A percentile compares a stretch with the other conserved stretches of the same genome.
Evolutionary conservation across 1,140 invertebrate genomes (phyloP).

Genomic region (Tyrophagus putrescentiae): DNA sequence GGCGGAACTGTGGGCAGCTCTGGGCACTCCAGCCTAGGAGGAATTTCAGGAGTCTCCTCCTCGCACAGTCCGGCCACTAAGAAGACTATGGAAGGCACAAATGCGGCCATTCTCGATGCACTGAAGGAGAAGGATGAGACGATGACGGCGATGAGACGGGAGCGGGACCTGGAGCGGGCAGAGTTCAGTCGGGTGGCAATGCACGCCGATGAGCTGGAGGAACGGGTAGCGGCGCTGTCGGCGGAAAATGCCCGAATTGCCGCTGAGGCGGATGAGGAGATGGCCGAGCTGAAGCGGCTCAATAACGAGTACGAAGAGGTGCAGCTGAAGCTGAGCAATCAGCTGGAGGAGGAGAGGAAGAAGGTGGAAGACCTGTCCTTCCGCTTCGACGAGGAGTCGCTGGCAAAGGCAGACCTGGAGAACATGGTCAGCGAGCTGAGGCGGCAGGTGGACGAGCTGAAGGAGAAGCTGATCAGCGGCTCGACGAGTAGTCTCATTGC

Average conservation of each 20-base stretch:
- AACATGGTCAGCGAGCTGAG: slow-evolving; percentile 36
- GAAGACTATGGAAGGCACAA: slow-evolving; percentile 19
- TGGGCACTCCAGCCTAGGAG: neutral
- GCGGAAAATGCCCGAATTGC: slow-evolving; percentile 26
- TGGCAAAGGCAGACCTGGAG: slow-evolving; percentile 60
- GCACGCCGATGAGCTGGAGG: slow-evolving; percentile 48
- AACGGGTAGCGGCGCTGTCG: slow-evolving; percentile 22
- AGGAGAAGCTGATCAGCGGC: slow-evolving; percentile 19
- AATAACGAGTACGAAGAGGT: slow-evolving; percentile 46
- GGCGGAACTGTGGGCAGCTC: too few relatives aligned
- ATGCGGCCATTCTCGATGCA: slow-evolving; percentile 48
- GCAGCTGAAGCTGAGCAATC: slow-evolving; percentile 45
- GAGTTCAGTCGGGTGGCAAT: slow-evolving; percentile 55
- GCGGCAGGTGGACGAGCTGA: slow-evolving; percentile 22
- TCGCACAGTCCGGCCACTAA: slow-evolving; percentile 8
- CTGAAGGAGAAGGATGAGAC: slow-evolving; percentile 83
- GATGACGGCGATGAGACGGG: slow-evolving; percentile 71
- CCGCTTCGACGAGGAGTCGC: slow-evolving; percentile 70
- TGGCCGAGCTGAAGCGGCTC: slow-evolving; percentile 32
- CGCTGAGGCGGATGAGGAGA: slow-evolving; percentile 41
- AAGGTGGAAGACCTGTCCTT: slow-evolving; percentile 84
- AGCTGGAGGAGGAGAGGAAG: slow-evolving; percentile 66
- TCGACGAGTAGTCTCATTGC: neutral
- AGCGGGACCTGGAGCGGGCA: slow-evolving; percentile 69
- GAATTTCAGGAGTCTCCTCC: neutral